These are phyloP conservation scores for Amphiprion ocellaris DNA, from an alignment of 2,113 vertebrate genomes.

Conservation along the genomic window DNA sequence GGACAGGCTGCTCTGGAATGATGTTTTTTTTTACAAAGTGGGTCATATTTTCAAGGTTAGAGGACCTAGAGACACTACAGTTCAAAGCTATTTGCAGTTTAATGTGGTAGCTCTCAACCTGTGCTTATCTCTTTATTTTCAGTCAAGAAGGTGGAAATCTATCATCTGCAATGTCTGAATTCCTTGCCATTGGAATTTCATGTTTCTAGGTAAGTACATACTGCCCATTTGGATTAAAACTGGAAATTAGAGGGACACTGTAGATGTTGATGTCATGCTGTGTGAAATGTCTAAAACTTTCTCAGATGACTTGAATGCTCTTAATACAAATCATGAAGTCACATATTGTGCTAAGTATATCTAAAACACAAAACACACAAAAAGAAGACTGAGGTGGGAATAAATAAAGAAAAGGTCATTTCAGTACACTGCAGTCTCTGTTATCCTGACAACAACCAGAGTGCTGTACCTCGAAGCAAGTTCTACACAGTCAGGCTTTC, in stretches of 20 bases:
- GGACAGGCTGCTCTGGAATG: no score
- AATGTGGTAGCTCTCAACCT: neutral
- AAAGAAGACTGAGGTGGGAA: constrained; percentile 45
- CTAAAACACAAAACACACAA: constrained; percentile 66
- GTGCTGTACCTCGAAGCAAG: no score
- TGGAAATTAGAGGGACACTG: constrained; percentile 51
- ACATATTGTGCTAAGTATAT: constrained; percentile 49
- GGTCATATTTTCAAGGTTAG: no score
- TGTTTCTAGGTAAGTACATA: constrained; percentile 54
- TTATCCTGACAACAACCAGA: constrained; percentile 1
- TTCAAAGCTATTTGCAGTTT: neutral
- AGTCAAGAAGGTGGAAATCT: neutral
- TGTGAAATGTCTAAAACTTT: constrained; percentile 39
- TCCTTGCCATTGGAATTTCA: neutral
- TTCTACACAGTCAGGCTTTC: no score
- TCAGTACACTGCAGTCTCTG: constrained; percentile 46
- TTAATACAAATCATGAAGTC: constrained; percentile 57
- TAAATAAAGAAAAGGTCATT: constrained; percentile 60
- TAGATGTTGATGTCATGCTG: constrained; percentile 41
- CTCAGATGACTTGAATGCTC: constrained; percentile 46
- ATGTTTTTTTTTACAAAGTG: no score
- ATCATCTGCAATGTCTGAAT: neutral
- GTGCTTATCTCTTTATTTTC: neutral
- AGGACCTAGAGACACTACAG: neutral
- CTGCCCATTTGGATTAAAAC: constrained; percentile 71